phyloP scores from a whole-genome alignment of 1,140 invertebrate genomes.

The Dendroctonus valens region DNA sequence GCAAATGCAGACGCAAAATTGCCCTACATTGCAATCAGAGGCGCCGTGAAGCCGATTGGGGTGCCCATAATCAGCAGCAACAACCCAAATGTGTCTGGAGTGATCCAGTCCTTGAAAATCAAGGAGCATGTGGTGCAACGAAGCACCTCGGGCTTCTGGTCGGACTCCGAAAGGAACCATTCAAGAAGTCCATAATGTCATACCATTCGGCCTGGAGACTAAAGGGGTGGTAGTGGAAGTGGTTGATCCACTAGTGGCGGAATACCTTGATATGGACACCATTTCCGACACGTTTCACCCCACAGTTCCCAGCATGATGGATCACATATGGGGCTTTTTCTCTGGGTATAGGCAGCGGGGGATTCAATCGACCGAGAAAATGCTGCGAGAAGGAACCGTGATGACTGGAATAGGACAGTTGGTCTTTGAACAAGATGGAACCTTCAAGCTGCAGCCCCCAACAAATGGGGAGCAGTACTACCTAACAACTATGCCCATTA shows the following conservation, averaged over 20 bases:
- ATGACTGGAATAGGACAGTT: conserved; percentile 76
- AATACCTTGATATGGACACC: conserved; percentile 74
- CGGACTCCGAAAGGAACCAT: conserved; percentile 71
- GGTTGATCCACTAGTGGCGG: conserved; percentile 68
- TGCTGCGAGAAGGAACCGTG: conserved; percentile 70
- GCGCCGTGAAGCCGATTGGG: conserved; percentile 69
- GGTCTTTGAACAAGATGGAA: conserved; percentile 53
- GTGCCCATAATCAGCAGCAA: conserved; percentile 69
- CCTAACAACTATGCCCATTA: conserved; percentile 59
- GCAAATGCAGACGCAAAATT: conserved; percentile 62
- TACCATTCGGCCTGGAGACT: conserved; percentile 70
- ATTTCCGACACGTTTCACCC: conserved; percentile 75
- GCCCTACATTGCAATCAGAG: conserved; percentile 69
- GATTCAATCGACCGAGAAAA: conserved; percentile 75
- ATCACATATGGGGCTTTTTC: conserved; percentile 79
- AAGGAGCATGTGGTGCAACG: conserved; percentile 76
- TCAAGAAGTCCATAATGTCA: conserved; percentile 69
- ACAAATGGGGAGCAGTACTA: conserved; percentile 67
- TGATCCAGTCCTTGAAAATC: conserved; percentile 67
- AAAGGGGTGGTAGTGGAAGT: conserved; percentile 66
- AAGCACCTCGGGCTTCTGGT: conserved; percentile 76
- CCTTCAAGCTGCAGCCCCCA: conserved; percentile 66
- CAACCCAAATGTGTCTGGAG: conserved; percentile 67
- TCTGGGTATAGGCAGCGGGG: conserved; percentile 71
- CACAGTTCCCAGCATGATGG: conserved; percentile 64